Conservation (phyloP, 2,888 invertebrate species). For the Agonopterix subpropinquella region DNA sequence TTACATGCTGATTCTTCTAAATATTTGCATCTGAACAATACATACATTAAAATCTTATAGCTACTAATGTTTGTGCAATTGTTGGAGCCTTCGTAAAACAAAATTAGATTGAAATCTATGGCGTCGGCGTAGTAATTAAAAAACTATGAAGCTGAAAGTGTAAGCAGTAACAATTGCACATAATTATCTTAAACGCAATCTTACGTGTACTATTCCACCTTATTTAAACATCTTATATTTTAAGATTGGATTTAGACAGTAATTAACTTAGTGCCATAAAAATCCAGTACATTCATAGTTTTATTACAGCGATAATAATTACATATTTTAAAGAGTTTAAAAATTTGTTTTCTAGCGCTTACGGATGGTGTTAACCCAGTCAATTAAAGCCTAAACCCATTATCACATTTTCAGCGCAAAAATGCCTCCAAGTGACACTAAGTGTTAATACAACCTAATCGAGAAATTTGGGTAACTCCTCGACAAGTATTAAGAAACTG, state of each 20-base stretch:
- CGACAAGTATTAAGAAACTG: slow-evolving; percentile 5
- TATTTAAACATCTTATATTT: slow-evolving; percentile 41
- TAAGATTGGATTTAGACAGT: slow-evolving; percentile 69
- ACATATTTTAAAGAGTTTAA: background rate
- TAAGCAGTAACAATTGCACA: slow-evolving; percentile 69
- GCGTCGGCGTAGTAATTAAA: slow-evolving; percentile 11
- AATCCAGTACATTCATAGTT: background rate
- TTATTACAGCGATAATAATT: background rate
- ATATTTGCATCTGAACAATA: slow-evolving; percentile 76
- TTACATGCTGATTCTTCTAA: slow-evolving; percentile 72
- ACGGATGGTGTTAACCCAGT: slow-evolving; percentile 18
- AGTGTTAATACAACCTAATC: slow-evolving; percentile 26
- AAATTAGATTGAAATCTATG: slow-evolving; percentile 13
- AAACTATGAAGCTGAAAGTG: slow-evolving; percentile 1
- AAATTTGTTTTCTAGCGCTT: background rate
- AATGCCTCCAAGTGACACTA: slow-evolving; percentile 18
- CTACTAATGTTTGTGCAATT: slow-evolving; percentile 65
- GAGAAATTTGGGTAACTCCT: slow-evolving; percentile 16
- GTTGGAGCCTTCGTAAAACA: slow-evolving; percentile 37
- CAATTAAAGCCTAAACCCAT: slow-evolving; percentile 69
- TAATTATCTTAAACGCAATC: slow-evolving; percentile 36
- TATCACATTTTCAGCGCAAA: slow-evolving; percentile 53
- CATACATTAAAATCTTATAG: slow-evolving; percentile 69
- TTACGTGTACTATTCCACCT: slow-evolving; percentile 54
- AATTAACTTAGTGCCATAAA: slow-evolving; percentile 45